Evolutionary conservation across 2,888 invertebrate genomes (phyloP).

Genomic region (Lydus trimaculatus): DNA sequence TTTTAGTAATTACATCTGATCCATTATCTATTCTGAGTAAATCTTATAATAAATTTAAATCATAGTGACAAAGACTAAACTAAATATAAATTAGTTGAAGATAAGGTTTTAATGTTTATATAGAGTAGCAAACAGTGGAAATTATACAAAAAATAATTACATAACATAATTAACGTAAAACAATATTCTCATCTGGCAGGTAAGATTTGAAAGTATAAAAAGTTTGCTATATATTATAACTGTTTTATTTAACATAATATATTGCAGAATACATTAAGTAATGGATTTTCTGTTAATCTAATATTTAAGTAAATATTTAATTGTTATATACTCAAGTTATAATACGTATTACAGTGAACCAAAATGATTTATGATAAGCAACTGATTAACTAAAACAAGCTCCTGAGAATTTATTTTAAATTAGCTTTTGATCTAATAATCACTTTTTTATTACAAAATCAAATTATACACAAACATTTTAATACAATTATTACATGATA

Average conservation of each 20-base stretch:
- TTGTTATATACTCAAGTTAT: slow-evolving; percentile 31
- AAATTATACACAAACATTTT: too few relatives aligned
- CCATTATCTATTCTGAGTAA: slow-evolving; percentile 21
- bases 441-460: slow-evolving; percentile 13
- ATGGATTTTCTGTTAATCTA: slow-evolving; percentile 20
- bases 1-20: slow-evolving; percentile 35
- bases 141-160: slow-evolving; percentile 37
- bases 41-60: slow-evolving; percentile 36
- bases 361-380: slow-evolving; percentile 38
- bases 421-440: slow-evolving; percentile 31
- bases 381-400: slow-evolving; percentile 37
- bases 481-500: too few relatives aligned
- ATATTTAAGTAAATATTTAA: slow-evolving; percentile 34
- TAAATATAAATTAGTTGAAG: slow-evolving; percentile 37
- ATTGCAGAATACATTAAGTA: slow-evolving; percentile 16
- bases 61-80: slow-evolving; percentile 37
- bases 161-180: slow-evolving; percentile 33
- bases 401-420: slow-evolving; percentile 35
- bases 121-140: slow-evolving; percentile 39
- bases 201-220: slow-evolving; percentile 30
- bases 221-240: background rate
- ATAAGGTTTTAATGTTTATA: slow-evolving; percentile 39
- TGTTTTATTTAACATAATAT: slow-evolving; percentile 9
- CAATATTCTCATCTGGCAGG: slow-evolving; percentile 32
- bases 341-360: slow-evolving; percentile 25